Conservation (phyloP, 2,888 invertebrate species). For the Branchinecta sandiegonensis region DNA sequence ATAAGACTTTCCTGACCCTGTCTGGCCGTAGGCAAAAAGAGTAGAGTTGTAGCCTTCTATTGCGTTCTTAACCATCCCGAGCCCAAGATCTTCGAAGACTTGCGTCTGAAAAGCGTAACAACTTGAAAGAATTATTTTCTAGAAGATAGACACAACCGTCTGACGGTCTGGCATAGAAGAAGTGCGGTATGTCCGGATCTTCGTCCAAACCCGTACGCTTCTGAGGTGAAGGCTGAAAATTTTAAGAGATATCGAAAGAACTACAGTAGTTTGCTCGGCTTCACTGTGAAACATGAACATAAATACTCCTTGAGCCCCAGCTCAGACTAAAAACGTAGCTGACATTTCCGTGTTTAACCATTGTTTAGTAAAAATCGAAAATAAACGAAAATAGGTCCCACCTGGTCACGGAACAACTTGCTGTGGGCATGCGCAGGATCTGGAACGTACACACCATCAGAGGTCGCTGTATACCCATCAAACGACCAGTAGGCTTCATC, state of each 20-base stretch:
- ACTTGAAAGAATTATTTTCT: neutral
- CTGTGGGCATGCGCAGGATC: constrained; percentile 36
- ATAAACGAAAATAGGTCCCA: constrained; percentile 26
- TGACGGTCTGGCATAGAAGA: too few species aligned
- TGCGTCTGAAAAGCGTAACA: constrained; percentile 33
- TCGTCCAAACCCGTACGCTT: too few species aligned
- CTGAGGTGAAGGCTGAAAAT: too few species aligned
- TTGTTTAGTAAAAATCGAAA: too few species aligned
- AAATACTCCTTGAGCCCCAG: too few species aligned
- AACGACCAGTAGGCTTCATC: constrained; percentile 45
- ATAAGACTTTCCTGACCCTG: constrained; percentile 43
- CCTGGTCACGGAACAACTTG: constrained; percentile 40
- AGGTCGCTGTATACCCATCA: constrained; percentile 38
- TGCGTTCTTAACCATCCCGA: constrained; percentile 41
- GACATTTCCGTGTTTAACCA: too few species aligned
- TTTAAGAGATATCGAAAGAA: too few species aligned
- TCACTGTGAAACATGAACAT: too few species aligned
- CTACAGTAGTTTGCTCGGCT: too few species aligned
- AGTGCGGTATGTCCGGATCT: too few species aligned
- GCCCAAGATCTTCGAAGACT: constrained; percentile 41
- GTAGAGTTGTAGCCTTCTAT: constrained; percentile 44
- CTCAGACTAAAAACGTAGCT: too few species aligned
- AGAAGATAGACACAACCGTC: too few species aligned
- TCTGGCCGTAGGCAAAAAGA: constrained; percentile 44
- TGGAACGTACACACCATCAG: constrained; percentile 36